Evolutionary conservation across 2,113 vertebrate genomes (phyloP).

Genomic region (Dolichallabes microphthalmus): DNA sequence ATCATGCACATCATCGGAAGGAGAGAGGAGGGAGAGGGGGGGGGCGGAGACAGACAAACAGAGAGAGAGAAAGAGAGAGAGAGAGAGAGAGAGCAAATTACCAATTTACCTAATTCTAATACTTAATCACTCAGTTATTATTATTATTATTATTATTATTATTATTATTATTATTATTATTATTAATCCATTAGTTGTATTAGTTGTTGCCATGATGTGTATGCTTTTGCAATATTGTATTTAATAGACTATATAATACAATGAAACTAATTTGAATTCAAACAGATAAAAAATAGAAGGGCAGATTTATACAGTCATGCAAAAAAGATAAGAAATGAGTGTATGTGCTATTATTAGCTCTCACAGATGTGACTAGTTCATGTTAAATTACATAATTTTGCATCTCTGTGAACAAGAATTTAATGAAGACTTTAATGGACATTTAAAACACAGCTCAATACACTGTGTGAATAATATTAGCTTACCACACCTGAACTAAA

Average conservation of each 20-base stretch:
- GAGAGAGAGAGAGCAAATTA: not conserved
- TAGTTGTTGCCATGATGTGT: not conserved
- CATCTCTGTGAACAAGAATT: not conserved
- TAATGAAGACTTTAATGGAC: not conserved
- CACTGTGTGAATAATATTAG: not conserved
- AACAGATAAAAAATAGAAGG: not conserved
- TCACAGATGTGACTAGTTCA: conserved; percentile 16
- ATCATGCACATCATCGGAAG: conserved; percentile 15
- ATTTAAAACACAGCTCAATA: not conserved
- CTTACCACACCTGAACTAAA: not conserved
- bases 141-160: not conserved
- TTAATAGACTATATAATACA: not conserved
- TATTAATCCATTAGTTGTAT: not conserved
- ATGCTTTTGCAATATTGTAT: not conserved
- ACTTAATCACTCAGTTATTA: not conserved
- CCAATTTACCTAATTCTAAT: not conserved
- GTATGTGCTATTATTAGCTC: conserved; percentile 8
- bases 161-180: not conserved
- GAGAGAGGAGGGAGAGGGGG: not conserved
- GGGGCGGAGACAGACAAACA: conserved; percentile 11
- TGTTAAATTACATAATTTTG: not conserved
- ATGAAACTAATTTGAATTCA: not conserved
- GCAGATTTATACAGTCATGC: not conserved
- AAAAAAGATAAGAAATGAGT: not conserved
- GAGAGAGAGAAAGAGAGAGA: conserved; percentile 12